Conservation (phyloP, 2,888 invertebrate genomes). For the Imbricaverruca yamaguchii region DNA sequence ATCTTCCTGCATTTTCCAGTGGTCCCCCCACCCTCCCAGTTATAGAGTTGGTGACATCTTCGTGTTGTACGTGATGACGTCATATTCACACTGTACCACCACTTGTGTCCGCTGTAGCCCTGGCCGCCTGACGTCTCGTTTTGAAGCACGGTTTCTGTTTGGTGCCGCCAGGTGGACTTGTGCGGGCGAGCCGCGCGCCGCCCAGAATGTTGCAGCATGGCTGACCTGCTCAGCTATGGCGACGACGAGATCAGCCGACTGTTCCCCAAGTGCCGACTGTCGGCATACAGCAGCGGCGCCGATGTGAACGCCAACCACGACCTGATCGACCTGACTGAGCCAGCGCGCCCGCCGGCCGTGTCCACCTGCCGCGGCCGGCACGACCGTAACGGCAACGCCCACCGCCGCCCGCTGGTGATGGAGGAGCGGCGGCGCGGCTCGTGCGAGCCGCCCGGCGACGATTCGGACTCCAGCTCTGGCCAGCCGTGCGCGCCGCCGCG, state of each 20-base stretch:
- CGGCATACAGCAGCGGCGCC: conserved; percentile 24
- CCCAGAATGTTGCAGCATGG: conserved; percentile 1
- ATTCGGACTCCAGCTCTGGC: conserved; percentile 55
- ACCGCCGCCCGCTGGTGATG: conserved; percentile 32
- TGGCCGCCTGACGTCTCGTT: background rate
- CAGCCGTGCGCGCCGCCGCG: conserved; percentile 37
- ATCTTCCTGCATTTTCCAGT: no score
- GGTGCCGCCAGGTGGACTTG: background rate
- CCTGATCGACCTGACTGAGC: background rate
- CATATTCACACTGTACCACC: background rate
- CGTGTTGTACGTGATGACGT: background rate
- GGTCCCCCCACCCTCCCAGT: no score
- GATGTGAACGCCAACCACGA: conserved; percentile 32
- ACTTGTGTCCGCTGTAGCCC: background rate
- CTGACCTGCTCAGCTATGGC: conserved; percentile 19
- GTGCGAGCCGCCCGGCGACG: conserved; percentile 42
- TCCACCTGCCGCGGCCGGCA: background rate
- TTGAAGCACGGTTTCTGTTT: no score
- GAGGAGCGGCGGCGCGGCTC: conserved; percentile 40
- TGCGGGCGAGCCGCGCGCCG: background rate
- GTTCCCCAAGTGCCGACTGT: conserved; percentile 70
- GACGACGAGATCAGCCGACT: conserved; percentile 72
- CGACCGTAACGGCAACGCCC: background rate
- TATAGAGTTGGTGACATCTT: no score
- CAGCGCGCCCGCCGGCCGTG: conserved; percentile 10